phyloP scores from a whole-genome alignment of 2,113 vertebrate species.

The Eira barbara region DNA sequence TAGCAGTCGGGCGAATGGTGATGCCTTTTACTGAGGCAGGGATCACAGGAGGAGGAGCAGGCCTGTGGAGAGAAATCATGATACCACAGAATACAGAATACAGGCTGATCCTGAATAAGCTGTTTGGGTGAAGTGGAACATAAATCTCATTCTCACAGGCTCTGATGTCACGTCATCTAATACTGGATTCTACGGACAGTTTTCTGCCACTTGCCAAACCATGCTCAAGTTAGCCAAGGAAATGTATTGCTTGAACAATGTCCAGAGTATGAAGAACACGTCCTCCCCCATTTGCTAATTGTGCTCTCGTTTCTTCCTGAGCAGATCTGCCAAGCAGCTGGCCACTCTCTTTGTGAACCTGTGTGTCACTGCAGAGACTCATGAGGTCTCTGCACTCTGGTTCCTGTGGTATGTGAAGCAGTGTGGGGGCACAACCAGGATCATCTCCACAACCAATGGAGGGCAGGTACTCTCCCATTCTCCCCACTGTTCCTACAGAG shows the following conservation, averaged over 20 bases:
- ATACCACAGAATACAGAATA: not conserved
- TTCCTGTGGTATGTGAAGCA: conserved; percentile 98
- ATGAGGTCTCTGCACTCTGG: conserved; percentile 97
- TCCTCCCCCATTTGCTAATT: not conserved
- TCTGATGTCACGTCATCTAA: not conserved
- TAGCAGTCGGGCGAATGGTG: not conserved
- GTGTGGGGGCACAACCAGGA: conserved; percentile 94
- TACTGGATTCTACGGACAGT: not conserved
- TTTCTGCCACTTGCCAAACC: not conserved
- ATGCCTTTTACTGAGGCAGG: not conserved
- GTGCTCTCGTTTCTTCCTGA: not conserved
- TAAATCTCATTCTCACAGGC: not conserved
- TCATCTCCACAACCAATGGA: conserved; percentile 94
- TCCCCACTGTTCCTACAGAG: not conserved
- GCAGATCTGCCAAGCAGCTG: conserved; percentile 87
- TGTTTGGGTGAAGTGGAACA: not conserved
- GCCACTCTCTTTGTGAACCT: conserved; percentile 95
- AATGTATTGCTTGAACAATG: not conserved
- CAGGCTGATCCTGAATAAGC: not conserved
- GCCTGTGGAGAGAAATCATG: not conserved
- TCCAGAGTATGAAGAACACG: not conserved
- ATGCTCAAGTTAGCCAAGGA: not conserved
- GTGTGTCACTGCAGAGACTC: conserved; percentile 94
- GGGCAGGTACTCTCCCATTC: conserved; percentile 88
- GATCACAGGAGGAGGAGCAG: not conserved